These are phyloP conservation scores for Callithrix jacchus DNA, from an alignment of 2,113 vertebrate genomes.

Conservation along the genomic window DNA sequence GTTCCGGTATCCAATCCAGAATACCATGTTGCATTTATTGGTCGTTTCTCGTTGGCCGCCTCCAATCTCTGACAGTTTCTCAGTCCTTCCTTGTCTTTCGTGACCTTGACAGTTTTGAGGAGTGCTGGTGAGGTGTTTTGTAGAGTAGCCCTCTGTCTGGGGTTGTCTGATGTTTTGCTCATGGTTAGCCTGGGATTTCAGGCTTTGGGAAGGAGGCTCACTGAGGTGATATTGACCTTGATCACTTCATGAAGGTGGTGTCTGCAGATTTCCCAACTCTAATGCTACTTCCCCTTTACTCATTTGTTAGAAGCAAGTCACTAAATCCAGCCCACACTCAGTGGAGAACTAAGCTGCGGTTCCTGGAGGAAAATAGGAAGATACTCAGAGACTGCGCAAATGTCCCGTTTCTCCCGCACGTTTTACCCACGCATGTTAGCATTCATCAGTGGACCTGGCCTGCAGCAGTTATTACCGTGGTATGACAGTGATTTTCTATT, in stretches of 20 bases:
- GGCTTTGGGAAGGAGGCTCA: not conserved
- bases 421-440: not conserved
- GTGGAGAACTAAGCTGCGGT: not conserved
- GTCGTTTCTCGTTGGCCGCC: not conserved
- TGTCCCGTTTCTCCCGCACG: not conserved
- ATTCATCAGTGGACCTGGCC: not conserved
- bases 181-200: not conserved
- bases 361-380: not conserved
- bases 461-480: too few relatives aligned
- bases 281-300: not conserved
- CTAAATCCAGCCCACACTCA: not conserved
- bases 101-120: not conserved
- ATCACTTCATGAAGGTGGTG: not conserved
- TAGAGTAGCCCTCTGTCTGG: not conserved
- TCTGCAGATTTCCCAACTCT: not conserved
- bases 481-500: not conserved
- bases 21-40: not conserved
- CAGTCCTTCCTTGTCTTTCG: not conserved
- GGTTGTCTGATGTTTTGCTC: not conserved
- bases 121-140: not conserved
- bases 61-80: not conserved
- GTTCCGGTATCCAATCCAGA: conserved; percentile 1
- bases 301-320: not conserved
- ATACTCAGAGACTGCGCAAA: not conserved
- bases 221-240: not conserved